phyloP scores from a whole-genome alignment of 1,140 invertebrate species.

The Cherax quadricarinatus region DNA sequence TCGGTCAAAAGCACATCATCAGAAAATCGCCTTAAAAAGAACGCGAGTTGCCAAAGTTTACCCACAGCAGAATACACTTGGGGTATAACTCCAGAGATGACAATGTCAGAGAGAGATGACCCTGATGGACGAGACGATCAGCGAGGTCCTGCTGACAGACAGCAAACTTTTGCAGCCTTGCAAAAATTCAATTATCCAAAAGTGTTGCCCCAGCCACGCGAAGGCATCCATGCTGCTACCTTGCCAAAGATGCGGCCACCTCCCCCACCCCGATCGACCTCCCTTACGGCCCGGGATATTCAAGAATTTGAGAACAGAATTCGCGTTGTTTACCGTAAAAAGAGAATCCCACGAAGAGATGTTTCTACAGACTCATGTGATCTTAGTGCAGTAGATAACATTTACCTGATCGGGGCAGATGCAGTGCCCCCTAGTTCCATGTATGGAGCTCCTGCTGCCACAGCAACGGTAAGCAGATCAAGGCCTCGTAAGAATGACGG shows the following conservation, averaged over 20 bases:
- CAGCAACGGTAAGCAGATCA: constrained; percentile 50
- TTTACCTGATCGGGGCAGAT: constrained; percentile 65
- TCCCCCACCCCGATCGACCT: constrained; percentile 70
- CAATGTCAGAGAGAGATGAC: constrained; percentile 61
- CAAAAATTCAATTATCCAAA: constrained; percentile 71
- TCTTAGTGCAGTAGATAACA: constrained; percentile 60
- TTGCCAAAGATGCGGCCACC: constrained; percentile 69
- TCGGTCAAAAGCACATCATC: constrained; percentile 64
- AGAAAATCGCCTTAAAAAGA: constrained; percentile 67
- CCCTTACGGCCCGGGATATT: constrained; percentile 69
- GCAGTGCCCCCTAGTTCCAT: constrained; percentile 50
- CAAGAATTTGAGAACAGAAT: constrained; percentile 70
- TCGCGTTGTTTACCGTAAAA: constrained; percentile 64
- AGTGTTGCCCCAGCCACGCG: constrained; percentile 52
- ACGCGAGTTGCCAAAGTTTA: constrained; percentile 72
- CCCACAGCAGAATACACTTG: constrained; percentile 70
- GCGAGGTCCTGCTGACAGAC: constrained; percentile 22
- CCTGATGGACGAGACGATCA: constrained; percentile 49
- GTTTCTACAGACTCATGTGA: constrained; percentile 71
- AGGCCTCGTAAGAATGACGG: constrained; percentile 59
- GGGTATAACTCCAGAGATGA: constrained; percentile 67
- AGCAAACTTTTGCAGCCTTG: constrained; percentile 49
- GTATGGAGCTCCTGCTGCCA: constrained; percentile 50
- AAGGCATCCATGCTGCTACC: constrained; percentile 47
- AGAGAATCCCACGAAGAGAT: constrained; percentile 46